Percentiles rank a stretch among this genome's conserved stretches.
Evolutionary conservation across 2,113 vertebrate genomes (phyloP).

Genomic region (Menidia beryllina): DNA sequence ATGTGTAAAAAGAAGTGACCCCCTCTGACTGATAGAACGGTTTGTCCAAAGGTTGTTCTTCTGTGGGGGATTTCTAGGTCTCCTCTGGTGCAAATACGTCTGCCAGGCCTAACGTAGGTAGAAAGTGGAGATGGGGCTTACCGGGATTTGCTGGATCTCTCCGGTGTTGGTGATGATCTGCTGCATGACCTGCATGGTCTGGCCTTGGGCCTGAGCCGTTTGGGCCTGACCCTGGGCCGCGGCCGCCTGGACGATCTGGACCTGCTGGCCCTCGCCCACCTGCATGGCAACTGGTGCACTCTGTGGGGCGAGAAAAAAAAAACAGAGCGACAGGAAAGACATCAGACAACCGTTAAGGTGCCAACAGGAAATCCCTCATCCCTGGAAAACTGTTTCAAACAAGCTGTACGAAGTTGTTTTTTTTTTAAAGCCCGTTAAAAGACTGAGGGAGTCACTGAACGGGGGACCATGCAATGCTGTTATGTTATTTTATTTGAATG

Average conservation of each 20-base stretch:
- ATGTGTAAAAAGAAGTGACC: too few species aligned
- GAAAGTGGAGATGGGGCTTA: too few species aligned
- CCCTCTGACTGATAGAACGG: too few species aligned
- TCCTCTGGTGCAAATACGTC: too few species aligned
- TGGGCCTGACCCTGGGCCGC: slow-evolving; percentile 90
- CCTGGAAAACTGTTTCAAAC: slow-evolving; percentile 12
- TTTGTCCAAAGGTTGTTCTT: too few species aligned
- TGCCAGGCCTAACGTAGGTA: too few species aligned
- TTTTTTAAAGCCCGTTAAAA: too few species aligned
- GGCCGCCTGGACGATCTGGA: slow-evolving; percentile 95
- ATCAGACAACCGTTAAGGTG: not conserved
- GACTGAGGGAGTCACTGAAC: too few species aligned
- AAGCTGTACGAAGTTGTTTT: not conserved
- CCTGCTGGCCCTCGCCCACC: slow-evolving; percentile 96
- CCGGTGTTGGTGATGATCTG: slow-evolving; percentile 99
- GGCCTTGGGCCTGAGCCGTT: slow-evolving; percentile 88
- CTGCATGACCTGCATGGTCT: slow-evolving; percentile 99
- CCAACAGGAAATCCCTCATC: slow-evolving; percentile 15
- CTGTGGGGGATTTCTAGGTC: too few species aligned
- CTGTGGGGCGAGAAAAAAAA: slow-evolving; percentile 73
- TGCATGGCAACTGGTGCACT: slow-evolving; percentile 96
- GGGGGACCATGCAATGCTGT: too few species aligned
- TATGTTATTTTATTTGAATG: too few species aligned
- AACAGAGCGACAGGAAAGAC: not conserved
- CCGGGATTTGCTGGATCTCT: slow-evolving; percentile 98